Evolutionary conservation across 1,140 invertebrate genomes (phyloP).

Genomic region (Amyelois transitella): DNA sequence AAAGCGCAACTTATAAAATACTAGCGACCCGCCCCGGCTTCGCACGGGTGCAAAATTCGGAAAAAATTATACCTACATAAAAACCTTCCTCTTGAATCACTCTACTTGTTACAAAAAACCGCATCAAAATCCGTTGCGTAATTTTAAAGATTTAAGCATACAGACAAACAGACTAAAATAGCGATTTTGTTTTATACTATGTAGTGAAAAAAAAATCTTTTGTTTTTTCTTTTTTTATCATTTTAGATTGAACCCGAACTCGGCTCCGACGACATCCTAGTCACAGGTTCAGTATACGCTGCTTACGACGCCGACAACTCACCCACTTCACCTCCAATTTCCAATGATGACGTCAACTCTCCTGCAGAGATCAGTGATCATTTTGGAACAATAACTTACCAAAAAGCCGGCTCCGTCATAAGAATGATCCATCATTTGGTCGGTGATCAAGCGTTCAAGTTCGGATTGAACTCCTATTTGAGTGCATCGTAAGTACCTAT

Average conservation of each 20-base stretch:
- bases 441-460: constrained; percentile 77
- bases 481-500: constrained; percentile 35
- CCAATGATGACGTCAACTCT: constrained; percentile 63
- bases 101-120: no score
- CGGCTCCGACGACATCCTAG: constrained; percentile 43
- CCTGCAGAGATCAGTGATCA: constrained; percentile 74
- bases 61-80: no score
- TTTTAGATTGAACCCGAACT: constrained; percentile 54
- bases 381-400: constrained; percentile 78
- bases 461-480: constrained; percentile 77
- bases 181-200: no score
- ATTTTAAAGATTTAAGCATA: no score
- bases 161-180: no score
- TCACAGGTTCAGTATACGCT: constrained; percentile 54
- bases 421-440: constrained; percentile 85
- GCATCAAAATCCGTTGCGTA: no score
- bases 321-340: constrained; percentile 38
- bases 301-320: constrained; percentile 52
- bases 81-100: no score
- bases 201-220: no score
- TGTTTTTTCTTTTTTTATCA: no score
- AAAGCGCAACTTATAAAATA: no score
- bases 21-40: no score
- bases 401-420: constrained; percentile 81
- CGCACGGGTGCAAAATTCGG: no score